Conservation (phyloP, 1,140 invertebrate genomes). For the Colletes latitarsis region DNA sequence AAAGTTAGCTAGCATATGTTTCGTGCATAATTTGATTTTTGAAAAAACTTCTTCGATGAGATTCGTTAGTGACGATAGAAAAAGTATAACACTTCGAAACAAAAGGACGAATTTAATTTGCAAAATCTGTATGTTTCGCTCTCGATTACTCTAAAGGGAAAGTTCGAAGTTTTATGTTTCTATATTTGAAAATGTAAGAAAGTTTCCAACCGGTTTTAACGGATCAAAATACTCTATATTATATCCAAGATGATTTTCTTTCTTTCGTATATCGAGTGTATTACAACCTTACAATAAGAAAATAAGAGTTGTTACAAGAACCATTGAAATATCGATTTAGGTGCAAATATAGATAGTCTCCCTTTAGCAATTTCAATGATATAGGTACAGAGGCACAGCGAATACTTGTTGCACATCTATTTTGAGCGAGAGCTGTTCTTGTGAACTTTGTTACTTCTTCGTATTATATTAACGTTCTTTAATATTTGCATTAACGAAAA, state of each 20-base stretch:
- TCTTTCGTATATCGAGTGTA: background rate
- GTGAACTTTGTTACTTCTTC: background rate
- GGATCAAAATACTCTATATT: background rate
- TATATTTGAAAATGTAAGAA: background rate
- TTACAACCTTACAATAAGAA: constrained; percentile 33
- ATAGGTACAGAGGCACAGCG: constrained; percentile 20
- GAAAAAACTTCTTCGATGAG: too few species aligned
- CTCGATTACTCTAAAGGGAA: background rate
- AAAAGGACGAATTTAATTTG: too few species aligned
- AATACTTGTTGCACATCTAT: constrained; percentile 43
- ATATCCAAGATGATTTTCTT: background rate
- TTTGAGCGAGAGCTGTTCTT: background rate
- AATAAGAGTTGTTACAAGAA: constrained; percentile 45
- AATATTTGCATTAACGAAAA: background rate
- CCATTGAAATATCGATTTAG: constrained; percentile 60
- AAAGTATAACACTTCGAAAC: too few species aligned
- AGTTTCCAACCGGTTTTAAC: background rate
- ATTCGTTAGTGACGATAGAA: too few species aligned
- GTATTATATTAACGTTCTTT: background rate
- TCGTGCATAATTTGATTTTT: too few species aligned
- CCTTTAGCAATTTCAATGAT: constrained; percentile 52
- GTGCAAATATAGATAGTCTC: constrained; percentile 60
- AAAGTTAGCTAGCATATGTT: too few species aligned
- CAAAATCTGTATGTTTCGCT: background rate
- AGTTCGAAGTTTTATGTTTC: background rate